These are phyloP conservation scores for Vespertilio murinus DNA, from an alignment of 2,797 vertebrate species.

Conservation along the genomic window DNA sequence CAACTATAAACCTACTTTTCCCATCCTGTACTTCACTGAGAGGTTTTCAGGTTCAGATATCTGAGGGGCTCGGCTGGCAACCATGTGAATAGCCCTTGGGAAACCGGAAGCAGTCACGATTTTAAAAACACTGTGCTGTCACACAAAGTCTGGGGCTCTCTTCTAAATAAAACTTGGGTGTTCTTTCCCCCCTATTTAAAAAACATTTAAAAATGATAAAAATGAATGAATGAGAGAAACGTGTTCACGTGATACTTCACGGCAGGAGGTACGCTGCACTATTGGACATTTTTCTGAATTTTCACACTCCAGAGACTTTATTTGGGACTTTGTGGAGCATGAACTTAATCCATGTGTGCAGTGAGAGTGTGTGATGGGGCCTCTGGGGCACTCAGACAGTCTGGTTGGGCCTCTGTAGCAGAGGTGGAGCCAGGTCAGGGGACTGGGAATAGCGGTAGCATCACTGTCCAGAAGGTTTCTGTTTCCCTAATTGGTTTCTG, in stretches of 20 bases:
- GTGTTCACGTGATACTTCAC: neutral
- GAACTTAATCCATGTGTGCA: neutral
- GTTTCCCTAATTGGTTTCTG: neutral
- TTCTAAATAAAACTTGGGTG: neutral
- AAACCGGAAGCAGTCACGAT: neutral
- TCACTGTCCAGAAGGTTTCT: neutral
- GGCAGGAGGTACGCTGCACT: neutral
- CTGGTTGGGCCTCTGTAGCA: neutral
- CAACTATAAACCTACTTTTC: neutral
- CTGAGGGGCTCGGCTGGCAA: neutral
- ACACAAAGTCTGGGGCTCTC: neutral
- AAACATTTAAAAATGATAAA: neutral
- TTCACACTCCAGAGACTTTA: no score
- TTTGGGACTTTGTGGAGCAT: neutral
- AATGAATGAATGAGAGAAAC: neutral
- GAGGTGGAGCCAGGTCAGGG: fast-evolving
- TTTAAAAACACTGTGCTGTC: neutral
- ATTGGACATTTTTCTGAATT: neutral
- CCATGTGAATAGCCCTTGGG: neutral
- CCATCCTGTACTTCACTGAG: neutral
- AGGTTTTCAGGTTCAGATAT: neutral
- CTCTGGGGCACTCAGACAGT: neutral
- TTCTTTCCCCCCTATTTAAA: neutral
- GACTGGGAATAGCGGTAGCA: no score
- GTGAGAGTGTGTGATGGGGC: neutral